Evolutionary conservation across 2,888 invertebrate species (phyloP).

Genomic region (Eupsilia transversa): DNA sequence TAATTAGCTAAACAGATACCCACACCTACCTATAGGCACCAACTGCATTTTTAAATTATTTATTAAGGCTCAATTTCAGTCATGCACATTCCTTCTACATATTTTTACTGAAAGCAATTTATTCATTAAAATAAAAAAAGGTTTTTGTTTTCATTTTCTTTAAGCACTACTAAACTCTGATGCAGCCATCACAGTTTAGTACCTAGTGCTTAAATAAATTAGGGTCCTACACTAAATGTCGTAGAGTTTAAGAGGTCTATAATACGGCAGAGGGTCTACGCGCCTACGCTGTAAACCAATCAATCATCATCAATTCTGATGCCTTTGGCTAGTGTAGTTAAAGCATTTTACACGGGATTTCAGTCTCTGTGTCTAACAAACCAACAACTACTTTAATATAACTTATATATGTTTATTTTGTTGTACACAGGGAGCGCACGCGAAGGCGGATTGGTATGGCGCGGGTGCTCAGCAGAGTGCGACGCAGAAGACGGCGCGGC

Average conservation of each 20-base stretch:
- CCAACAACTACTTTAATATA: background rate
- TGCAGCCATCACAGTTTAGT: background rate
- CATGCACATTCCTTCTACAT: no score
- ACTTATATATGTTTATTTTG: conserved; percentile 26
- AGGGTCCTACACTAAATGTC: background rate
- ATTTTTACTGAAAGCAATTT: background rate
- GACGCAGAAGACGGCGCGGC: conserved; percentile 89
- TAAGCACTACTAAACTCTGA: no score
- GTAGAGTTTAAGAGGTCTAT: no score
- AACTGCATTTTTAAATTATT: background rate
- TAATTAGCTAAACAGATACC: background rate
- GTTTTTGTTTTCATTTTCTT: no score
- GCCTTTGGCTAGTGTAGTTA: background rate
- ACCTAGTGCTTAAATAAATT: no score
- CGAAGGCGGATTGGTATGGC: conserved; percentile 91
- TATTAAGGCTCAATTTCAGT: background rate
- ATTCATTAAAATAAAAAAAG: no score
- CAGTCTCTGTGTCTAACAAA: background rate
- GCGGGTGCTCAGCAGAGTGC: conserved; percentile 90
- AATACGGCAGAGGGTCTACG: background rate
- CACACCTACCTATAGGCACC: no score
- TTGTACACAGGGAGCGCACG: conserved; percentile 85
- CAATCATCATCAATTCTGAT: background rate
- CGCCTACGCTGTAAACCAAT: no score
- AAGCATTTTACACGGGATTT: background rate